Evolutionary conservation across 2,113 vertebrate species (phyloP).

Genomic region (Collichthys lucidus): DNA sequence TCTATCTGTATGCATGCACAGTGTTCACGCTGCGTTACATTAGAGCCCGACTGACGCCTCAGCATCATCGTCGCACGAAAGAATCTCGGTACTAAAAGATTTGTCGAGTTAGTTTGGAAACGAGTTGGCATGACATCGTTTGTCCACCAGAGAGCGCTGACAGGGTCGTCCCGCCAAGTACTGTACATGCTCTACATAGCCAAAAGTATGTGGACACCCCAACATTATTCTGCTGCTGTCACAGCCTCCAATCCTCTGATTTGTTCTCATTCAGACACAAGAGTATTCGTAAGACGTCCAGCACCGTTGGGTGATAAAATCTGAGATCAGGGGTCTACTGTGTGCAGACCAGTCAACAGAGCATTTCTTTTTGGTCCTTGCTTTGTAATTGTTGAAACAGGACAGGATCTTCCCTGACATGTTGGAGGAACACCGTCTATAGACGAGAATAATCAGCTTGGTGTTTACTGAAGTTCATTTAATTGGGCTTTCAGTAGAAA

Average conservation of each 20-base stretch:
- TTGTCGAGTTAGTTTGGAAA: neutral
- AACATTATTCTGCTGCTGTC: neutral
- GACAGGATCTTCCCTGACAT: neutral
- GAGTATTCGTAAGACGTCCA: neutral
- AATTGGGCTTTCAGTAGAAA: neutral
- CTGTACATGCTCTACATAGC: neutral
- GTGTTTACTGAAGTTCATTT: no score
- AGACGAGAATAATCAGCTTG: no score
- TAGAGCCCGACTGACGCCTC: neutral
- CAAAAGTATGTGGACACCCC: neutral
- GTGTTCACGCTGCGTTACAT: neutral
- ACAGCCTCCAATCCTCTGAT: neutral
- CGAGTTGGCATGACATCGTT: neutral
- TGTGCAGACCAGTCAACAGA: neutral
- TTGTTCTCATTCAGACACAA: neutral
- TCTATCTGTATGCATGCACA: neutral
- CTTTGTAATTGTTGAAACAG: neutral
- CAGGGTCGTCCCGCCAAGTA: constrained; percentile 2
- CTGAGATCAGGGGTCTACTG: no score
- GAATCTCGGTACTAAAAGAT: neutral
- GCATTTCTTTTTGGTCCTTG: neutral
- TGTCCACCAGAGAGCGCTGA: constrained; percentile 41
- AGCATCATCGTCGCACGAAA: neutral
- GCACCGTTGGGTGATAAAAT: no score
- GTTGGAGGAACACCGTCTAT: no score